Conservation (phyloP, 1,140 invertebrate genomes). For the Trichonephila clavata region DNA sequence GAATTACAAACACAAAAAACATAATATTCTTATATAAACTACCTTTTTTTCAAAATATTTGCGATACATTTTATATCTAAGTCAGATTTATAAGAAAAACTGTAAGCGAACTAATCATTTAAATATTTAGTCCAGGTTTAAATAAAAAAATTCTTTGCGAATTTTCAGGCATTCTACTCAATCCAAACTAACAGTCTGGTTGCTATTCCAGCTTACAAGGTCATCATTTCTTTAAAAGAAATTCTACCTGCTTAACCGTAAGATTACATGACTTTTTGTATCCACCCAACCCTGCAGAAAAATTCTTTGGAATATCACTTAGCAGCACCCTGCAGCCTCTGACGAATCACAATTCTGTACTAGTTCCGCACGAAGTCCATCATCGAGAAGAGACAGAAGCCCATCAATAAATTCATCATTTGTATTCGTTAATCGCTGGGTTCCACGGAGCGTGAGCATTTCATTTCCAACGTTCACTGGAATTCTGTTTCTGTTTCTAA, state of each 20-base stretch:
- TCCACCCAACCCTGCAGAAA: neutral
- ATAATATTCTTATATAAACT: too few species aligned
- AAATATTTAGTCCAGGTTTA: too few species aligned
- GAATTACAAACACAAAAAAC: too few species aligned
- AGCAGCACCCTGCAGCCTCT: neutral
- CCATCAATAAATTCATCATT: constrained; percentile 62
- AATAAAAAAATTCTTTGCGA: too few species aligned
- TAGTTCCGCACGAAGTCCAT: neutral
- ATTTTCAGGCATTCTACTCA: too few species aligned
- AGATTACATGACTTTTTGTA: neutral
- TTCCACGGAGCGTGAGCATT: constrained; percentile 29
- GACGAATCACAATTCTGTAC: neutral
- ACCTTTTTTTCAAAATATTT: too few species aligned
- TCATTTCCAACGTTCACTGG: constrained; percentile 12
- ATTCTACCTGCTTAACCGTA: neutral
- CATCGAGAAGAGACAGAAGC: neutral
- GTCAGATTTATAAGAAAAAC: too few species aligned
- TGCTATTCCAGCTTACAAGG: neutral
- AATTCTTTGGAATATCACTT: constrained; percentile 15
- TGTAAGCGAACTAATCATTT: too few species aligned
- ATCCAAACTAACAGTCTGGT: neutral
- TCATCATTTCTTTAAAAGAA: neutral
- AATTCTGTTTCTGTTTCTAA: constrained; percentile 2
- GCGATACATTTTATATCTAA: too few species aligned
- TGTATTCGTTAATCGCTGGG: constrained; percentile 42